Evolutionary conservation across 2,113 vertebrate species (phyloP), one percentile per base, ranked within the genome.

Genomic region (Planiliza haematocheilus): DNA sequence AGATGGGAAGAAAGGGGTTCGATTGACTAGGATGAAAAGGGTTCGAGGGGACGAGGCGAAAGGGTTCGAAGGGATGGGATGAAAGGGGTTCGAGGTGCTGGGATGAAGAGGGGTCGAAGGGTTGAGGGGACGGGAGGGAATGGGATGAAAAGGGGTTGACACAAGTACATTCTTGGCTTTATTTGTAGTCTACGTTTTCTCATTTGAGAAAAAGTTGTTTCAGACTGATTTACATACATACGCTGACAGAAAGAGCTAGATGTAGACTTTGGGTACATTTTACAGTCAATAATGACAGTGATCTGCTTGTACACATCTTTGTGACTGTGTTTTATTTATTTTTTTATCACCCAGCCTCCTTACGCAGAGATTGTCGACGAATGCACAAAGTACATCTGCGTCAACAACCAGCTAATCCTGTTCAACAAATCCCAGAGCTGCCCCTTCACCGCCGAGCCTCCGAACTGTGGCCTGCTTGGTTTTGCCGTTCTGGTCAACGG

Each of bases 401-500:
- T 99, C 85, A 94, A 95, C 81, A 96, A 96, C 73, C 95, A 96
- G 69, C 90, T 99, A 43, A 91, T 97, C 51, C 94, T 96, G 21
- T 94, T 97, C 78, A 97, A 99, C 85, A 97, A 95, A 83, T 96
- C 97, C 0, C 95, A 96, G 87, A 94, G 94, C 91, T 99, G 98
- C 79, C 97, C 95, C 0, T 95, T 95, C 66, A 90, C 91, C 20
- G 66, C 94, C 0, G 85, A 83, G 0, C 96, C 93, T 8, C 96
- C 95, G 4, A 95, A 90, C 91, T 99, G 98, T 59, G 98, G 97
- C 71, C 91, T 99, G 81, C 88, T 97, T 46, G 98, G 98, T 77
- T 95, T 98, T 1, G 95, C 96, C 0, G 58, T 96, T 36, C 94
- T 95, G 77, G 90, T 93, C 43, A 97, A 97, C 16, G 96, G 96